Base-by-base conservation (phyloP, 2,888 invertebrate genomes). In the Andrena dorsata region DNA sequence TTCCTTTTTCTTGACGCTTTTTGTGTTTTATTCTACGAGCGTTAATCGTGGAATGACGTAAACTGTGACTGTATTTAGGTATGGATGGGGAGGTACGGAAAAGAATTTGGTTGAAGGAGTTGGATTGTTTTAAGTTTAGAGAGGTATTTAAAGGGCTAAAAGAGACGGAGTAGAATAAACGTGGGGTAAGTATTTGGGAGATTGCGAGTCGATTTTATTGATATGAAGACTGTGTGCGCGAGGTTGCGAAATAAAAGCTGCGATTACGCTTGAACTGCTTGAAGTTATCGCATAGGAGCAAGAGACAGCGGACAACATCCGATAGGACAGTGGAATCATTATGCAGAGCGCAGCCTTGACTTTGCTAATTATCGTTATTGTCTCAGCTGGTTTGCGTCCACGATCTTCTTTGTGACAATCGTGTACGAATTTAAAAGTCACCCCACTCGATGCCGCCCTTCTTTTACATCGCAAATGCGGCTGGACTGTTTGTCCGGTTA, bases 311-410 rank as follows among this genome's bases (percentile, higher is more conserved):
- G 7, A 63, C 61, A 61, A 58, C 41, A 47, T 20, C 41, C 13
- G 13, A 41, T 41, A 13, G 63, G 72, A 64, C 49, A 41, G 61
- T 71, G 51, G 58, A 10, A 23, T 76, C 71, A 53, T 76, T 76
- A 70, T 76, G 23, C 61, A 30, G 53, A 30, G 10, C 16, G 6
- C 8, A 60, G 6, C 35, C 32, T 56, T 51, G 49, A 41, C n/a
- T n/a, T n/a, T 10, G 26, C 3, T 6, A 10, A 41, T 56, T 76
- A 64, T 71, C 26, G 10, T 72, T 64, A 47, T 32, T 47, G 23
- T 30, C 47, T 16, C 47, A 23, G 3, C 20, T 47, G 23, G 32
- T 72, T 76, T 76, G 23, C 47, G 23, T 53, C 32, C 28, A 32
- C n/a, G 20, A 30, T 53, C 26, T 30, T 4, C 16, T 71, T 71